Evolutionary conservation across 2,797 vertebrate species (phyloP), one percentile per base, ranked within the genome.

Genomic region (Chelidonichthys spinosus): DNA sequence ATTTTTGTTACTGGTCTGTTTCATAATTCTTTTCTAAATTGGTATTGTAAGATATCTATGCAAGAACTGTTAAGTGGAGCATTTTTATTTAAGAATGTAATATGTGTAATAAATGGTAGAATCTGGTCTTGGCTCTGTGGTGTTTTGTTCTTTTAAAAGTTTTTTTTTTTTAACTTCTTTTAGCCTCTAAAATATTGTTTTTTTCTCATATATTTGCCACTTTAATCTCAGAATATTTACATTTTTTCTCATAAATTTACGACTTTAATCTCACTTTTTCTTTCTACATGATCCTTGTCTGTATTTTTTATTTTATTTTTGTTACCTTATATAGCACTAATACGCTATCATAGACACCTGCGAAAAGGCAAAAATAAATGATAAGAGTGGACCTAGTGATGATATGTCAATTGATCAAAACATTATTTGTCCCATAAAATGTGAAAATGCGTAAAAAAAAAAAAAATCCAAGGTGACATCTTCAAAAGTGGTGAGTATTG

Each of bases 1-100:
- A 98, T 99, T 99, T 98, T 99, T 98, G 97, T 98, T 98, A 99
- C 97, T 95, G 96, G 97, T 98, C 97, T 97, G 97, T 99, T 98
- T 98, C 96, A 97, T 98, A 98, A 98, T 98, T 98, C 96, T 98
- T 98, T 98, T 98, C 96, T 97, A 98, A 98, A 98, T 98, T 97
- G 96, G 97, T 99, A 98, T 98, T 99, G 98, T 98, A 99, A 98
- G 96, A 98, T 99, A 98, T 98, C 98, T 99, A 99, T 99, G 98
- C 97, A 98, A 99, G 97, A 96, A 97, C 96, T 97, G 97, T 98
- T 97, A 96, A 96, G 97, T 99, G 97, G 97, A 96, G 96, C 97
- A 97, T 97, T 98, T 99, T 98, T 97, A 99, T 99, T 99, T 99
- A 98, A 98, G 97, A 98, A 98, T 97, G 98, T 99, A 98, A 96